Conservation (phyloP, 2,797 vertebrate genomes). For the Enteromius trimaculatus region DNA sequence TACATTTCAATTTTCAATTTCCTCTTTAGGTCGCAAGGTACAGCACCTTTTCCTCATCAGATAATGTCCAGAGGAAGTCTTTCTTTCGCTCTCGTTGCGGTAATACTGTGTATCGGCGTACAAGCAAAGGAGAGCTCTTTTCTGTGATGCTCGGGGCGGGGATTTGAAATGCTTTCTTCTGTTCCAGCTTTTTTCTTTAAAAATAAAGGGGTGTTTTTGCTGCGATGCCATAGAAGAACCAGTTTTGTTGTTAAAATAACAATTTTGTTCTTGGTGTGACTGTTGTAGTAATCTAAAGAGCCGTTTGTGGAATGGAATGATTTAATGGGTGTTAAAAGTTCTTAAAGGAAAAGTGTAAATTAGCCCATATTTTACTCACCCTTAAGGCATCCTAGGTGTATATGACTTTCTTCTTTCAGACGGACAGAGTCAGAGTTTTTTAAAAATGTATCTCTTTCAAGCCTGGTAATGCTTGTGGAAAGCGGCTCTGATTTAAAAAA, state of each 20-base stretch:
- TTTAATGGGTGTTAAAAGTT: not conserved
- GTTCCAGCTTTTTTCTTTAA: not conserved
- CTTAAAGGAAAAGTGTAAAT: no score
- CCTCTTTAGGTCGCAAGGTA: constrained; percentile 1
- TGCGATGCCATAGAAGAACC: not conserved
- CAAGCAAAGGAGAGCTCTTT: constrained; percentile 3
- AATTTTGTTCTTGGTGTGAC: not conserved
- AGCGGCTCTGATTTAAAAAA: no score
- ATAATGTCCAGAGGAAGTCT: constrained; percentile 16
- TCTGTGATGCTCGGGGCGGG: not conserved
- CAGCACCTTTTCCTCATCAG: constrained; percentile 17
- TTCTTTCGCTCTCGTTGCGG: constrained; percentile 21
- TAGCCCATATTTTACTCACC: no score
- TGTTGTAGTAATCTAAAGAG: not conserved
- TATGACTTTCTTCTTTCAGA: no score
- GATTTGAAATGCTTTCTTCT: not conserved
- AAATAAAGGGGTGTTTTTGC: not conserved
- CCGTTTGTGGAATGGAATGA: not conserved
- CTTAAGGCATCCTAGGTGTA: no score
- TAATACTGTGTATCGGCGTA: constrained; percentile 10
- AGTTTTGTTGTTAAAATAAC: not conserved
- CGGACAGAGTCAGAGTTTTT: no score
- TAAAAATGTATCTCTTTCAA: no score
- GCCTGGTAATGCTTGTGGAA: no score
- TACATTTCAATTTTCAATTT: constrained; percentile 14